Evolutionary conservation across 2,113 vertebrate species (phyloP), one percentile per base, ranked within the genome.

Genomic region (Sturnira hondurensis): DNA sequence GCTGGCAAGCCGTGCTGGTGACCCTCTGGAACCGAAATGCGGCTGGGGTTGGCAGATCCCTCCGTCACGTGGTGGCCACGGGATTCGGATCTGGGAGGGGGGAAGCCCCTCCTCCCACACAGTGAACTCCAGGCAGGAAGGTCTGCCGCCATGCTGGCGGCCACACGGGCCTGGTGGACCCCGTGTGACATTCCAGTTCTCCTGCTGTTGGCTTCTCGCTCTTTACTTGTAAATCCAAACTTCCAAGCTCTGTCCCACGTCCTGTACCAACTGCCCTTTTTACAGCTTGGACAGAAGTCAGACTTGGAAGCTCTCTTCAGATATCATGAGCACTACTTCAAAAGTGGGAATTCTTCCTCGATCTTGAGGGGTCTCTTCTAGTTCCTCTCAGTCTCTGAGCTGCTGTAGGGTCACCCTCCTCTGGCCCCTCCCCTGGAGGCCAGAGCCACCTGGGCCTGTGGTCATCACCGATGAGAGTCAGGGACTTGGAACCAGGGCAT

Each of bases 1-100:
- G 1, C 4, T 6, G 24, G 45, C 12, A 36, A 24, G 20, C 24
- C 10, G 17, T 5, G 41, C 41, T 41, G 5, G 0, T 0, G 4
- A 36, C 3, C 41, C 5, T 24, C 36, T 22, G 2, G 43, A 2
- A 31, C 63, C 2, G 14, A 24, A 4, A 15, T 3, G 1, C 24
- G 24, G 2, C 7, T 6, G 4, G 2, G 7, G 3, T 12, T 36
- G 12, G 24, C 16, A 20, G 45, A 16, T 50, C 28, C 26, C 7
- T 26, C 16, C 12, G 1, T 65, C 26, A 8, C 2, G 0, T 3
- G 33, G 22, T 61, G 14, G 26, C 22, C 43, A 2, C 2, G 61
- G 67, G 73, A 31, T 5, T 68, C 3, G 0, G n/a, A 26, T 56
- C 5, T 14, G 54, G 91, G 47, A 89, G 12, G 36, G 41, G 13